Conservation (phyloP, 2,113 vertebrate genomes). For the Vidua chalybeata region DNA sequence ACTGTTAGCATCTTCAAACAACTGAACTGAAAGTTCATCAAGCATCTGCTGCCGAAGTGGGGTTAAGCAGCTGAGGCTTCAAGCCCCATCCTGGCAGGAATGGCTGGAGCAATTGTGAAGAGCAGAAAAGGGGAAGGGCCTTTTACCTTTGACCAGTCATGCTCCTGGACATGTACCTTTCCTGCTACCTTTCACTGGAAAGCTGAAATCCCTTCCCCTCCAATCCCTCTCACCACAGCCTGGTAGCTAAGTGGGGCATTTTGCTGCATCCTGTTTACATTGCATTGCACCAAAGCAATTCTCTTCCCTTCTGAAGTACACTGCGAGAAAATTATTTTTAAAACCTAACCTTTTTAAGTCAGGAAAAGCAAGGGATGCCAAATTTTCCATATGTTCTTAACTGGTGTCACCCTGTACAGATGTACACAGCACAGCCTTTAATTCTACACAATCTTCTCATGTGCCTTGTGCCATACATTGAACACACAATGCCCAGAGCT, state of each 20-base stretch:
- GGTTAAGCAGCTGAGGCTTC: not conserved
- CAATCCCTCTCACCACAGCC: not conserved
- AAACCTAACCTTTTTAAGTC: not conserved
- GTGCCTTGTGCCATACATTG: fast-evolving
- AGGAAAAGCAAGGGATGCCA: not conserved
- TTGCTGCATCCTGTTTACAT: not conserved
- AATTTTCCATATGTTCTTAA: not conserved
- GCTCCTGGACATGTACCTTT: not conserved
- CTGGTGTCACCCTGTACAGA: not conserved
- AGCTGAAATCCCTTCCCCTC: not conserved
- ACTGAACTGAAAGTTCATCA: not conserved
- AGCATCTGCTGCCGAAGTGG: not conserved
- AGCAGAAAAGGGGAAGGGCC: not conserved
- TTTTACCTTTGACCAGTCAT: not conserved
- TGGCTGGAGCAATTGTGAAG: not conserved
- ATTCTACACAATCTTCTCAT: not conserved
- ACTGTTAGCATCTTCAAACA: not conserved
- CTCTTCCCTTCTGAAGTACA: not conserved
- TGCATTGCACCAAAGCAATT: not conserved
- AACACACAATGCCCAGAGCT: not conserved
- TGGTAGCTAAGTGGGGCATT: not conserved
- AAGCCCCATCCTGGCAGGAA: not conserved
- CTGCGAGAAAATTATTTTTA: not conserved
- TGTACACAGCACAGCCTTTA: not conserved
- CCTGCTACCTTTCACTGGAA: not conserved